Evolutionary conservation across 1,140 invertebrate species (phyloP).

Genomic region (Drosophila ercepeae): DNA sequence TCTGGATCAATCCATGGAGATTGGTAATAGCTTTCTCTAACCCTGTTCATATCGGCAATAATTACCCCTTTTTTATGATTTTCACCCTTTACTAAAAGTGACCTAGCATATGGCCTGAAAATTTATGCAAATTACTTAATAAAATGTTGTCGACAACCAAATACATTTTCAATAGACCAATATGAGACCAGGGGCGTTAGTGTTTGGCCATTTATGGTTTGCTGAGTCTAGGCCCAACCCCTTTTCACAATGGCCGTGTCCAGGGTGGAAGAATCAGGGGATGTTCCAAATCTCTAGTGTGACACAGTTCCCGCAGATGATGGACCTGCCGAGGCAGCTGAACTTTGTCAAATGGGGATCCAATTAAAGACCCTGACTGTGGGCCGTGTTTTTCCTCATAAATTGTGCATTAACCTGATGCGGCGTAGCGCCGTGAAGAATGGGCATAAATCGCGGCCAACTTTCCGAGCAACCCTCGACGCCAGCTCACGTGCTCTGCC

Average conservation of each 20-base stretch:
- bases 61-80: conserved; percentile 19
- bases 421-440: conserved; percentile 59
- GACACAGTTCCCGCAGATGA: conserved; percentile 66
- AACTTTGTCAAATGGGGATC: conserved; percentile 14
- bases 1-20: conserved; percentile 39
- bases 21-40: conserved; percentile 9
- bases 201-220: conserved; percentile 69
- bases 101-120: conserved; percentile 60
- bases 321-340: conserved; percentile 55
- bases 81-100: conserved; percentile 3
- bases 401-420: conserved; percentile 77
- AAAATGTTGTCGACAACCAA: conserved; percentile 78
- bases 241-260: conserved; percentile 34
- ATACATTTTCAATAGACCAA: conserved; percentile 78
- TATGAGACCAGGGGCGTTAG: conserved; percentile 57
- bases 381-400: conserved; percentile 53
- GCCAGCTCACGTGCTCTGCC: conserved; percentile 59
- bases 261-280: neutral
- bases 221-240: conserved; percentile 31
- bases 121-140: conserved; percentile 80
- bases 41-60: conserved; percentile 19
- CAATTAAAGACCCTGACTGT: conserved; percentile 34
- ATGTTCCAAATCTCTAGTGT: conserved; percentile 36
- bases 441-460: conserved; percentile 58
- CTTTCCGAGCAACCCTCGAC: conserved; percentile 62